Percentiles rank a stretch among this genome's conserved stretches.
phyloP scores from a whole-genome alignment of 2,113 vertebrate species.

The Phylloscopus trochilus region DNA sequence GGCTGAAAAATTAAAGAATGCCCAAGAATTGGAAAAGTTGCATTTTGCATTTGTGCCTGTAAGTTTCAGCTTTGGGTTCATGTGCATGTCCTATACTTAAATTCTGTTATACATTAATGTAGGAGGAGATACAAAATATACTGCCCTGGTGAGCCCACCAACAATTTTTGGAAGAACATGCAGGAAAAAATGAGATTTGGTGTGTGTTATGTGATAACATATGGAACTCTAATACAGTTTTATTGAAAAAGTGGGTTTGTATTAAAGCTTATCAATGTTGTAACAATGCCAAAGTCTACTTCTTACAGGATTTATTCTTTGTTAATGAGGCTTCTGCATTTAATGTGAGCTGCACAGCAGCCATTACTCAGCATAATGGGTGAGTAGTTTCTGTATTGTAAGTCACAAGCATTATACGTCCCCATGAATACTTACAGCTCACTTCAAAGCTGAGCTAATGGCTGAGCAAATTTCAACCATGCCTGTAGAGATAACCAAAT shows the following conservation, averaged over 20 bases:
- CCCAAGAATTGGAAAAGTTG: neutral
- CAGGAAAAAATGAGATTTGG: neutral
- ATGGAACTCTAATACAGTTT: neutral
- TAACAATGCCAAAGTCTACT: neutral
- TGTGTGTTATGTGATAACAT: neutral
- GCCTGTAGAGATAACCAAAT: neutral
- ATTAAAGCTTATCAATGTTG: neutral
- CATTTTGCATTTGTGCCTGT: neutral
- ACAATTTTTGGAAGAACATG: neutral
- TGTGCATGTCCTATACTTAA: neutral
- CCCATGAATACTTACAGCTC: neutral
- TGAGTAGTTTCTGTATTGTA: neutral
- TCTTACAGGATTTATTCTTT: neutral
- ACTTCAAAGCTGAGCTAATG: neutral
- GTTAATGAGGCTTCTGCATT: neutral
- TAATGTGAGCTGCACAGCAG: neutral
- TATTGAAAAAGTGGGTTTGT: neutral
- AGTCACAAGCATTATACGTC: neutral
- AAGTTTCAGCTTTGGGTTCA: neutral
- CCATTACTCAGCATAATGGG: neutral
- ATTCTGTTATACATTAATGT: neutral
- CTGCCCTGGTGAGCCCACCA: neutral
- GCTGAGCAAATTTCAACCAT: neutral
- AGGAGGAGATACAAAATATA: neutral
- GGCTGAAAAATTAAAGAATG: neutral